phyloP scores from a whole-genome alignment of 2,888 invertebrate genomes.

The Electrophaes corylata region DNA sequence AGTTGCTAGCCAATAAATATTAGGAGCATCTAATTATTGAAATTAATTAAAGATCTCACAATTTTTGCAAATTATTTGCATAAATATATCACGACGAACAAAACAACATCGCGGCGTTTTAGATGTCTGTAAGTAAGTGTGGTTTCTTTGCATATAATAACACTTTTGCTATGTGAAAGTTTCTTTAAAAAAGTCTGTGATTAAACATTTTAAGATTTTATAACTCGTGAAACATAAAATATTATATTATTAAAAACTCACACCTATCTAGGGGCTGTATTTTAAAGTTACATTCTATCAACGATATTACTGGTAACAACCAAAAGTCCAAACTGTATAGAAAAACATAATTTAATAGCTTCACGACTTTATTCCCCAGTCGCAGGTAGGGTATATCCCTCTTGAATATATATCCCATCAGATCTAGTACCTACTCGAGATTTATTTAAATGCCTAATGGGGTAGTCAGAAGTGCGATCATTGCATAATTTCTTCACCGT shows the following conservation, averaged over 20 bases:
- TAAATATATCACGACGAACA: conserved; percentile 22
- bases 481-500: too few species aligned
- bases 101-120: conserved; percentile 26
- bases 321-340: too few species aligned
- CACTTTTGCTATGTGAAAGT: conserved; percentile 21
- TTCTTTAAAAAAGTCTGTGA: conserved; percentile 16
- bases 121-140: conserved; percentile 33
- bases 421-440: too few species aligned
- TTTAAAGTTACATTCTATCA: too few species aligned
- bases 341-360: too few species aligned
- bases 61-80: conserved; percentile 29
- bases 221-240: background rate
- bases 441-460: too few species aligned
- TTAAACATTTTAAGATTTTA: conserved; percentile 10
- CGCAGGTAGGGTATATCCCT: too few species aligned
- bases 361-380: too few species aligned
- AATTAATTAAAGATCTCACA: conserved; percentile 18
- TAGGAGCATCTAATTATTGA: conserved; percentile 12
- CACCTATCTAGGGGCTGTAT: too few species aligned
- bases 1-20: conserved; percentile 4
- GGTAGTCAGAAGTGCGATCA: too few species aligned
- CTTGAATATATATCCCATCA: too few species aligned
- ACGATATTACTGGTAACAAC: too few species aligned
- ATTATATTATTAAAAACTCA: background rate
- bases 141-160: conserved; percentile 39